phyloP scores from a whole-genome alignment of 2,888 invertebrate genomes.

The Isoperla grammatica region DNA sequence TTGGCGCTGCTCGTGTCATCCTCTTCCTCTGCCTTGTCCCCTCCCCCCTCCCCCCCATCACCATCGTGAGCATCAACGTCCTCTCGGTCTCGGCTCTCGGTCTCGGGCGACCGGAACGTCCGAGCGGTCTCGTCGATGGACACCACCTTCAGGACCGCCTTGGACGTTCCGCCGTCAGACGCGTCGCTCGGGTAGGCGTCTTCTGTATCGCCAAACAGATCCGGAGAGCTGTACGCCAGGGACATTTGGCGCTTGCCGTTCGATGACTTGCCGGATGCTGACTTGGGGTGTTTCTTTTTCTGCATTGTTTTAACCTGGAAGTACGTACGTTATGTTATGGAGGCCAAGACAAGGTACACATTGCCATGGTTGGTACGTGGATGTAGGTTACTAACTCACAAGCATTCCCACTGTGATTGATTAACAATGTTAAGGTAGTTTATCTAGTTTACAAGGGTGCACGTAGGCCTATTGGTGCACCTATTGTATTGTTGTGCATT shows the following conservation, averaged over 20 bases:
- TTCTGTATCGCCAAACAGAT: conserved; percentile 8
- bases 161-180: conserved; percentile 18
- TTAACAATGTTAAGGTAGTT: too few species aligned
- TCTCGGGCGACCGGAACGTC: conserved; percentile 10
- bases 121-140: conserved; percentile 20
- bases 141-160: conserved; percentile 12
- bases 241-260: conserved; percentile 3
- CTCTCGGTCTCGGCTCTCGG: neutral
- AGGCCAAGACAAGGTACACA: too few species aligned
- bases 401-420: too few species aligned
- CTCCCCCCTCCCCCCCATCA: neutral
- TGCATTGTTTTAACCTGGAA: too few species aligned
- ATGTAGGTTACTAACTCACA: too few species aligned
- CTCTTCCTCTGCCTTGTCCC: neutral
- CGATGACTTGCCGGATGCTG: neutral
- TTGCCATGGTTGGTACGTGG: too few species aligned
- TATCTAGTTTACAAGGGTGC: too few species aligned
- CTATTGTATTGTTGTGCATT: too few species aligned
- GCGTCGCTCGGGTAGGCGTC: conserved; percentile 7
- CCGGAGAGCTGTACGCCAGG: conserved; percentile 19
- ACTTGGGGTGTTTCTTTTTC: neutral
- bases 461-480: too few species aligned
- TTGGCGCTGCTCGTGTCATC: conserved; percentile 7
- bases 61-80: too few species aligned
- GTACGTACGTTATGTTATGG: too few species aligned